These are phyloP conservation scores for Nycticebus coucang DNA, from an alignment of 2,113 vertebrate species.

Conservation along the genomic window DNA sequence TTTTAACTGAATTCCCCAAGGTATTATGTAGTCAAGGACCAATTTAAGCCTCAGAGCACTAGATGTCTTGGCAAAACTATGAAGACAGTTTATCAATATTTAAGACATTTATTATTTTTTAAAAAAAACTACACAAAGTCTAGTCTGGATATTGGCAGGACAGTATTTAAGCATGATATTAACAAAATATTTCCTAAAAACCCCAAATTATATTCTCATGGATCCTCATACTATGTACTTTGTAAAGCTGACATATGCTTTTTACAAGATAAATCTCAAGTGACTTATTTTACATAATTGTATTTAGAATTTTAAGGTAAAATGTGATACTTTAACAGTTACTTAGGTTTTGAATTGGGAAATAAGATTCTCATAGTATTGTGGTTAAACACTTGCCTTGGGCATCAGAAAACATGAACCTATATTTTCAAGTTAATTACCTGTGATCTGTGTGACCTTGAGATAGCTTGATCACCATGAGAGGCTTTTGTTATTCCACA, in stretches of 20 bases:
- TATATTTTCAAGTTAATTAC: not conserved
- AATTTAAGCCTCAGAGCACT: constrained; percentile 13
- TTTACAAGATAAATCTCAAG: not conserved
- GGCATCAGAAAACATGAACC: not conserved
- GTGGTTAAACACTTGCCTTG: not conserved
- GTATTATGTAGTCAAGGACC: not conserved
- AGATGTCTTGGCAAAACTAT: not conserved
- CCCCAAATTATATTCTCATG: not conserved
- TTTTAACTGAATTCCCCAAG: constrained; percentile 45
- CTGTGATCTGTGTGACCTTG: not conserved
- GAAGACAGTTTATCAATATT: constrained; percentile 53
- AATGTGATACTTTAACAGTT: not conserved
- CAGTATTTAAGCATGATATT: not conserved
- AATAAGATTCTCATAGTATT: not conserved
- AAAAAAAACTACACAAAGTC: not conserved
- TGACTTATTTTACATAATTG: not conserved
- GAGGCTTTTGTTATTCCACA: not conserved
- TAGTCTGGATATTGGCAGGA: not conserved
- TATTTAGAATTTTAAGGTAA: not conserved
- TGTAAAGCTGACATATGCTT: not conserved
- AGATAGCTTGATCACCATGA: too few species aligned
- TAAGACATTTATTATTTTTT: constrained; percentile 48
- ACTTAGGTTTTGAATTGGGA: not conserved
- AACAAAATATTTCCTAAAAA: not conserved
- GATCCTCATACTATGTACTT: not conserved